A percentile compares a stretch with the other conserved stretches of the same genome.
phyloP scores from a whole-genome alignment of 2,797 vertebrate genomes.

The Liparis tanakae region DNA sequence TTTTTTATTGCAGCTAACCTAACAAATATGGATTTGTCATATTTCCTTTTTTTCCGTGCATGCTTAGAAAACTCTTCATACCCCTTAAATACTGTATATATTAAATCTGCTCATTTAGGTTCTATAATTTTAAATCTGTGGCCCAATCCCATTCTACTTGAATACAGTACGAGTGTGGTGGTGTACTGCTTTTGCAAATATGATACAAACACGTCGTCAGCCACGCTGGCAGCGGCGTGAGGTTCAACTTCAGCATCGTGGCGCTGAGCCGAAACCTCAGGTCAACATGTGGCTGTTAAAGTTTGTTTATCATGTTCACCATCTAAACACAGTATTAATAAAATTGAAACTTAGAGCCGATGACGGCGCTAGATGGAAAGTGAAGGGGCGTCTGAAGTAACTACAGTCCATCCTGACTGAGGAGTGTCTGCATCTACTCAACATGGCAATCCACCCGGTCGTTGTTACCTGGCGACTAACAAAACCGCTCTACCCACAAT shows the following conservation, averaged over 20 bases:
- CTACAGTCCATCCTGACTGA: neutral
- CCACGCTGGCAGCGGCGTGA: neutral
- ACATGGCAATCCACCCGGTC: neutral
- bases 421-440: neutral
- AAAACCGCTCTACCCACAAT: neutral
- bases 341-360: neutral
- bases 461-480: neutral
- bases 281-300: neutral
- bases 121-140: neutral
- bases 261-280: neutral
- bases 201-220: neutral
- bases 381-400: neutral
- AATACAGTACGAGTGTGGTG: neutral
- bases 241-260: neutral
- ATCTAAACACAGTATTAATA: neutral
- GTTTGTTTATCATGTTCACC: neutral
- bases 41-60: neutral
- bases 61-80: neutral
- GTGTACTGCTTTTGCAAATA: neutral
- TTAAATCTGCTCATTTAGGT: neutral
- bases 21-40: neutral
- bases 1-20: neutral
- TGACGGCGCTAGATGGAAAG: neutral
- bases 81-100: neutral
- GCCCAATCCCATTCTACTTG: neutral